These are phyloP conservation scores for Lethrus apterus DNA, from an alignment of 1,140 invertebrate genomes.

Conservation along the genomic window DNA sequence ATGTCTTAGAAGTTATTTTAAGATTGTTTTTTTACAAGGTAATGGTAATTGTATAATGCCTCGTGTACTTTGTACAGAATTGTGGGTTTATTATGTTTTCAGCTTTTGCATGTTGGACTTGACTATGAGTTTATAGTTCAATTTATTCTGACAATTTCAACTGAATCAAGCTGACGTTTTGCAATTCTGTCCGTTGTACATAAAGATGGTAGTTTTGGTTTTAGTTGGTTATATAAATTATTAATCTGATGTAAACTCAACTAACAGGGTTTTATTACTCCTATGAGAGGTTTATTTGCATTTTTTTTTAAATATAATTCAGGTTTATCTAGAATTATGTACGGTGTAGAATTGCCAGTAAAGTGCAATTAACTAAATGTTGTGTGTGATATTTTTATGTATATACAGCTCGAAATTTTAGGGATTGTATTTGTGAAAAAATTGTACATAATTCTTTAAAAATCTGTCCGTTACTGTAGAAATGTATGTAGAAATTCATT, in stretches of 20 bases:
- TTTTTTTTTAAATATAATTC: slow-evolving; percentile 14
- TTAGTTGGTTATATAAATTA: slow-evolving; percentile 15
- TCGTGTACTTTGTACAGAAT: slow-evolving; percentile 13
- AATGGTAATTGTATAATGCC: slow-evolving; percentile 12
- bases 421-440: slow-evolving; percentile 14
- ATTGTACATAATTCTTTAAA: slow-evolving; percentile 17
- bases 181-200: no score
- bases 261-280: slow-evolving; percentile 16
- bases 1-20: slow-evolving; percentile 14
- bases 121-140: no score
- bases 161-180: no score
- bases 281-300: slow-evolving; percentile 15
- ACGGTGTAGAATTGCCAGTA: slow-evolving; percentile 13
- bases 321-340: slow-evolving; percentile 16
- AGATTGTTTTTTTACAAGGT: slow-evolving; percentile 13
- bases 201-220: no score
- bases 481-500: slow-evolving; percentile 17
- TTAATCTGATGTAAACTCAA: slow-evolving; percentile 15
- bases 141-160: no score
- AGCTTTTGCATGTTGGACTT: no score
- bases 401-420: slow-evolving; percentile 16
- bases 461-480: slow-evolving; percentile 14
- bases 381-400: slow-evolving; percentile 16
- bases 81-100: no score
- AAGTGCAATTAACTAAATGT: slow-evolving; percentile 15